Evolutionary conservation across 2,888 invertebrate species (phyloP), one percentile per base, ranked within the genome.

Genomic region (Cryptus viduatorius): DNA sequence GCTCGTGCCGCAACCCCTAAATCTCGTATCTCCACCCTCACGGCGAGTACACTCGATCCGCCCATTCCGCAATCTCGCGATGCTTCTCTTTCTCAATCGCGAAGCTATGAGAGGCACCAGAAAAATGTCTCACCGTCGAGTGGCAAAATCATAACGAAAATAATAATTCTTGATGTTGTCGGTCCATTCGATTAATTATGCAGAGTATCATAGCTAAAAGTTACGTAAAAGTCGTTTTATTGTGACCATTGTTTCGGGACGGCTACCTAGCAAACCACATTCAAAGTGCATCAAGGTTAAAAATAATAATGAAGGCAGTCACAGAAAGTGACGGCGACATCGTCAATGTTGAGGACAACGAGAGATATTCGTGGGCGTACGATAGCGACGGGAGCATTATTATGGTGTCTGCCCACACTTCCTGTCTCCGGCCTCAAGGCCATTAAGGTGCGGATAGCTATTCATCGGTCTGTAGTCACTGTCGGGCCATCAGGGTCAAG

Each of bases 11-110:
- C 82, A 82, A 56, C 85, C 86, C 72, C 71, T 82, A 87, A 88
- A 87, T 89, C 87, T 87, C 79, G 83, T 82, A 86, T 87, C 87
- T 85, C 79, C 83, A 82, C 86, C 84, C 84, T 67, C 71, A 48
- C 56, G 48, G 56, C 76, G 65, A 12, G 12, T 67, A 50, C 53
- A 56, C 64, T 24, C 73, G 68, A 65, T 80, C 71, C 64, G 64
- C 82, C 59, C 82, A 37, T 68, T 16, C 64, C 56, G 69, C 68
- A 31, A 69, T 16, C 48, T 44, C 46, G 78, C 73, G 50, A 81
- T 84, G 79, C 84, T 81, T 84, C 68, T n/a, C 56, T 82, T 79
- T 73, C 61, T 68, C 68, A 59, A 64, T 79, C 65, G 81, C 46
- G 37, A 75, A 69, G 44, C 29, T 46, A 3, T n/a, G 69, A 46